These are phyloP conservation scores for Drosophila bipectinata DNA, from an alignment of 1,140 invertebrate species.

Conservation along the genomic window DNA sequence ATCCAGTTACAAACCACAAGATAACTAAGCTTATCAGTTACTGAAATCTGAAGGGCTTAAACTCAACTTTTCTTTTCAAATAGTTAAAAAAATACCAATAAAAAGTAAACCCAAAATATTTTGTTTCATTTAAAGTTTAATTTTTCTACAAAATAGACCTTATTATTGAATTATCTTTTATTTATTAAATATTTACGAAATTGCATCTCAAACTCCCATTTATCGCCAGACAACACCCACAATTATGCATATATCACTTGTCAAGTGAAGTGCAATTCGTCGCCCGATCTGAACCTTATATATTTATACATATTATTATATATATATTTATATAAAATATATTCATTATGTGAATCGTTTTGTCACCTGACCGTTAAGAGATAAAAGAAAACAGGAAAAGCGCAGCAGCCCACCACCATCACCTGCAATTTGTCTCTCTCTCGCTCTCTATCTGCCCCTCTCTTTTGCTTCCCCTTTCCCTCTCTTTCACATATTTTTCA, in stretches of 20 bases:
- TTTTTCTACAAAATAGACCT: not conserved
- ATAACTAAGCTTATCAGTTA: no score
- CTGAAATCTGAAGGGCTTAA: no score
- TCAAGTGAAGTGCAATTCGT: not conserved
- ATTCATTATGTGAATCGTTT: constrained; percentile 23
- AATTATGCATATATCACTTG: not conserved
- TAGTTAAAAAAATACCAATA: no score
- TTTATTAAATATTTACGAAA: not conserved
- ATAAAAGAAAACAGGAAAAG: constrained; percentile 40
- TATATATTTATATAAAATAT: constrained; percentile 1
- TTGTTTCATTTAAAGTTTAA: not conserved
- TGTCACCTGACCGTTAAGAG: constrained; percentile 47
- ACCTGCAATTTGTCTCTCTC: constrained; percentile 23
- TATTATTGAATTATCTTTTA: constrained; percentile 3
- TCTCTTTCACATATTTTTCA: not conserved
- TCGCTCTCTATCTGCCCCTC: not conserved
- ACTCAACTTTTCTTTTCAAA: no score
- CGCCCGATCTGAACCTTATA: not conserved
- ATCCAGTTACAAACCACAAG: no score
- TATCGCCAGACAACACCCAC: not conserved
- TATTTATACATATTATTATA: not conserved
- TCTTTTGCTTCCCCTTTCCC: not conserved
- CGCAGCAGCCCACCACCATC: constrained; percentile 35
- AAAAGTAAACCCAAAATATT: not conserved
- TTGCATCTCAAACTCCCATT: not conserved